Conservation (phyloP, 2,797 vertebrate genomes). For the Helicolenus hilgendorfi region DNA sequence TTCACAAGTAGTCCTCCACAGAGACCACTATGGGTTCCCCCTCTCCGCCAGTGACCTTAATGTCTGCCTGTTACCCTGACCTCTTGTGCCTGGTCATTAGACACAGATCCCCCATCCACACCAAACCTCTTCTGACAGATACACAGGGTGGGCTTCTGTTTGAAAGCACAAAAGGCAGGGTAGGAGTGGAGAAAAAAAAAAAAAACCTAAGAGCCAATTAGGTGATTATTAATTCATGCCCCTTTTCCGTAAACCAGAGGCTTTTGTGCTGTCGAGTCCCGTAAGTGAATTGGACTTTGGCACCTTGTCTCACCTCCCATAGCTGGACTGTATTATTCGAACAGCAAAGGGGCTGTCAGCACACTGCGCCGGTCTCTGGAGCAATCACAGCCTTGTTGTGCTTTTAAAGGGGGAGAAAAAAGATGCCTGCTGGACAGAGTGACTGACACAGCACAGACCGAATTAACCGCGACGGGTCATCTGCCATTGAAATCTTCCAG, state of each 20-base stretch:
- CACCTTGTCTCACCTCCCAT: conserved; percentile 89
- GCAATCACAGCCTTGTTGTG: conserved; percentile 77
- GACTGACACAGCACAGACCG: conserved; percentile 71
- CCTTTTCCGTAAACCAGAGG: conserved; percentile 97
- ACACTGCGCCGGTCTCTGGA: conserved; percentile 70
- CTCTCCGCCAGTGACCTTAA: conserved; percentile 49
- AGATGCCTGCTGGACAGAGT: conserved; percentile 68
- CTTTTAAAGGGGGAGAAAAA: conserved; percentile 63
- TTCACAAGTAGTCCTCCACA: not conserved
- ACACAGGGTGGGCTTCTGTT: conserved; percentile 92
- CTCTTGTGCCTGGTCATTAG: conserved; percentile 72
- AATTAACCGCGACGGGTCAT: conserved; percentile 74
- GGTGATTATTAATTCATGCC: conserved; percentile 99
- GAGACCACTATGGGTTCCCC: not conserved
- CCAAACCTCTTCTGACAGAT: conserved; percentile 91
- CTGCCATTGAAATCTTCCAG: conserved; percentile 64
- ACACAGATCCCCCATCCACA: conserved; percentile 59
- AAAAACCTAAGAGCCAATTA: conserved; percentile 93
- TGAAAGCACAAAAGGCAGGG: conserved; percentile 88
- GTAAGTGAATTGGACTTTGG: conserved; percentile 96
- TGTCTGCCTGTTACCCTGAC: conserved; percentile 53
- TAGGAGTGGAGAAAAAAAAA: conserved; percentile 62
- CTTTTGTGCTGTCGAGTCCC: conserved; percentile 95
- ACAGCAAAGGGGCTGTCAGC: conserved; percentile 80
- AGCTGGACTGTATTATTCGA: conserved; percentile 86